Percentiles rank a stretch among this genome's conserved stretches.
Evolutionary conservation across 2,113 vertebrate species (phyloP).

Genomic region (Takifugu bimaculatus): DNA sequence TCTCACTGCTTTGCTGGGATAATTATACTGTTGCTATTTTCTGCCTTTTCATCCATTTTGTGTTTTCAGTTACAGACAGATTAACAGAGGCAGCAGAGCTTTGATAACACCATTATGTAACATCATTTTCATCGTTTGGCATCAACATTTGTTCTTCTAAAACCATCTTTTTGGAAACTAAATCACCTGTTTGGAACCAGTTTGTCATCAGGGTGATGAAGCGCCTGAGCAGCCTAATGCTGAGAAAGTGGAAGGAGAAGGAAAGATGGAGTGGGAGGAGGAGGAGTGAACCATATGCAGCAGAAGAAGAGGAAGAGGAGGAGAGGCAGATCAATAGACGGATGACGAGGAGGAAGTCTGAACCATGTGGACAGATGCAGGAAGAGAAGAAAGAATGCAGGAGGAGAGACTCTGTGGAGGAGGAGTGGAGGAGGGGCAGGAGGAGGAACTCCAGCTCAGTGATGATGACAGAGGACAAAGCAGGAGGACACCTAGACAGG

Average conservation of each 20-base stretch:
- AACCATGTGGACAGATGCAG: constrained; percentile 26
- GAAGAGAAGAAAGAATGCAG: not conserved
- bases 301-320: constrained; percentile 11
- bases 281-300: constrained; percentile 35
- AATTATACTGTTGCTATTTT: no score
- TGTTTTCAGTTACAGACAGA: not conserved
- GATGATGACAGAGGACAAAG: constrained; percentile 10
- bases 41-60: not conserved
- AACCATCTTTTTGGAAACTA: not conserved
- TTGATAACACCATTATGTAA: no score
- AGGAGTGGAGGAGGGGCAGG: not conserved
- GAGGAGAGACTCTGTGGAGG: constrained; percentile 20
- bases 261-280: constrained; percentile 54
- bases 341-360: constrained; percentile 48
- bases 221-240: constrained; percentile 45
- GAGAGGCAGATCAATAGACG: constrained; percentile 1
- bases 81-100: no score
- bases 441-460: constrained; percentile 24
- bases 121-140: no score
- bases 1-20: not conserved
- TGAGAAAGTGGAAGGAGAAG: constrained; percentile 43
- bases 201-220: constrained; percentile 30
- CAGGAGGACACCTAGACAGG: not conserved
- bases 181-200: not conserved
- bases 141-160: no score